Evolutionary conservation across 1,140 invertebrate genomes (phyloP).

Genomic region (Apis florea): DNA sequence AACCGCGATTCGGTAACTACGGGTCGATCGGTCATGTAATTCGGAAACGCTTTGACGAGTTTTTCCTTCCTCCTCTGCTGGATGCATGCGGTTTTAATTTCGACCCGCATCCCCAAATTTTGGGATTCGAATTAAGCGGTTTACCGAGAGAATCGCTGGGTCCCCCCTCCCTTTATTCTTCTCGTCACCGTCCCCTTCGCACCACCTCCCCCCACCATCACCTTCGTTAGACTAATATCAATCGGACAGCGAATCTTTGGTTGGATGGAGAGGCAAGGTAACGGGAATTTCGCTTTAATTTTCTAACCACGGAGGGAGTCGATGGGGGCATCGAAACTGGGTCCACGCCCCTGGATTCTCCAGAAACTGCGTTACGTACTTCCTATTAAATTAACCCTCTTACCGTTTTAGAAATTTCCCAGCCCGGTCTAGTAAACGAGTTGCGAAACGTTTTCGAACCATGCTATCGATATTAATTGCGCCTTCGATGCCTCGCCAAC

Average conservation of each 20-base stretch:
- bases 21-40: background rate
- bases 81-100: slow-evolving; percentile 20
- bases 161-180: background rate
- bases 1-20: background rate
- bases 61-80: background rate
- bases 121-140: slow-evolving; percentile 22
- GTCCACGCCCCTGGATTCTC: background rate
- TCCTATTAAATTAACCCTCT: slow-evolving; percentile 28
- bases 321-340: slow-evolving; percentile 17
- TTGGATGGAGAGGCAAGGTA: slow-evolving; percentile 18
- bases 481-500: too few relatives aligned
- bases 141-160: slow-evolving; percentile 1
- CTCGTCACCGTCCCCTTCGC: slow-evolving; percentile 7
- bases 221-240: slow-evolving; percentile 47
- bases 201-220: slow-evolving; percentile 1
- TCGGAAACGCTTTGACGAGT: background rate
- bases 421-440: background rate
- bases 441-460: background rate
- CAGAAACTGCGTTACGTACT: slow-evolving; percentile 38
- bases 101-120: background rate
- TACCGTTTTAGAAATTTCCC: background rate
- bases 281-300: slow-evolving; percentile 50
- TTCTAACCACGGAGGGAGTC: slow-evolving; percentile 34
- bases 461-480: background rate
- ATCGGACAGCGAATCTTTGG: slow-evolving; percentile 17